These are phyloP conservation scores for Micrasema longulum DNA, from an alignment of 1,140 invertebrate genomes.

Conservation along the genomic window DNA sequence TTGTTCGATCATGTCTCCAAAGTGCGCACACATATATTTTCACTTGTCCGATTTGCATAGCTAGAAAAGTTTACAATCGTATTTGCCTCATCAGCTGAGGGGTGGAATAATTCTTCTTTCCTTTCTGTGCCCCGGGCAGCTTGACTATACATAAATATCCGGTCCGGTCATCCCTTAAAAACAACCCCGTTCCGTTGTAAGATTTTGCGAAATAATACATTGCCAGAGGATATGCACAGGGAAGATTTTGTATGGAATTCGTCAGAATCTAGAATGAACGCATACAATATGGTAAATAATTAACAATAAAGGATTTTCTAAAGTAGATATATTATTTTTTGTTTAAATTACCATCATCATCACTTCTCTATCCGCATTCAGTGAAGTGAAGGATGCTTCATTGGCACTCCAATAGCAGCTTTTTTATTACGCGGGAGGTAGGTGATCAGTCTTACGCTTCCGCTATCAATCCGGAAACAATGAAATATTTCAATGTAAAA, in stretches of 20 bases:
- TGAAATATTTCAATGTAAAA: too few relatives aligned
- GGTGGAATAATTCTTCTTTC: conserved; percentile 45
- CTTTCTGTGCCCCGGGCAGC: conserved; percentile 43
- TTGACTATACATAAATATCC: conserved; percentile 55
- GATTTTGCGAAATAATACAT: conserved; percentile 39
- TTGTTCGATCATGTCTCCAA: background rate
- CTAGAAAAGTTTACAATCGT: conserved; percentile 68
- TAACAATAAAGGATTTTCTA: too few relatives aligned
- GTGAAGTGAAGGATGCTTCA: too few relatives aligned
- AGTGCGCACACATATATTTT: conserved; percentile 45
- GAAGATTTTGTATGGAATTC: conserved; percentile 29
- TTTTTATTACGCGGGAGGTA: too few relatives aligned
- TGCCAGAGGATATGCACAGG: conserved; percentile 28
- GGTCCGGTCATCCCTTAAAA: conserved; percentile 53
- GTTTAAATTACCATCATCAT: too few relatives aligned
- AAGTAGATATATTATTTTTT: too few relatives aligned
- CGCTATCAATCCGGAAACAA: too few relatives aligned
- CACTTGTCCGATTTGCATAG: conserved; percentile 65
- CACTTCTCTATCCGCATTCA: too few relatives aligned
- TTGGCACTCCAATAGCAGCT: too few relatives aligned
- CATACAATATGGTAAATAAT: conserved; percentile 13
- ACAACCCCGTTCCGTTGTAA: conserved; percentile 47
- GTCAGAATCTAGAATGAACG: background rate
- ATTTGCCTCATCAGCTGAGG: conserved; percentile 68
- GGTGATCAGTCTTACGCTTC: too few relatives aligned